phyloP scores from a whole-genome alignment of 2,797 vertebrate genomes.

The Chiloscyllium punctatum region DNA sequence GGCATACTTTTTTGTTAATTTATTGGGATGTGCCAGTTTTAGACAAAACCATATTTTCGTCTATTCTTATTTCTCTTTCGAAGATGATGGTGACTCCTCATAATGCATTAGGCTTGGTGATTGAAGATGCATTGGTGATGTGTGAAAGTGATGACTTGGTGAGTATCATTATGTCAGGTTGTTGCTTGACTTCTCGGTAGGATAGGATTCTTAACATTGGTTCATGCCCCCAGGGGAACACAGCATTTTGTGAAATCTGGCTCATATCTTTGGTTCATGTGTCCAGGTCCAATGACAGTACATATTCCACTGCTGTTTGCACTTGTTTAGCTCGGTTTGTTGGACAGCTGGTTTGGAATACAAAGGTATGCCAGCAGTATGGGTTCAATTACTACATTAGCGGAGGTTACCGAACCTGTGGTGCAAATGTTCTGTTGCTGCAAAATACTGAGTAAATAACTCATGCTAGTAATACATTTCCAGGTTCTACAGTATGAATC shows the following conservation, averaged over 20 bases:
- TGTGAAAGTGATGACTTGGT: neutral
- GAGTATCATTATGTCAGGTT: neutral
- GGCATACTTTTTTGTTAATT: neutral
- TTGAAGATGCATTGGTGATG: neutral
- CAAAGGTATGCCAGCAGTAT: too few species aligned
- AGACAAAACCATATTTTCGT: neutral
- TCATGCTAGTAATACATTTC: neutral
- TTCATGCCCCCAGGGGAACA: neutral
- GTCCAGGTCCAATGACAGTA: neutral
- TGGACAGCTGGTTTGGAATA: too few species aligned
- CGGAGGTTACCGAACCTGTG: neutral
- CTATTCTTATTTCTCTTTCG: neutral
- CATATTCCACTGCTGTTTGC: too few species aligned
- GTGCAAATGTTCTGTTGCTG: neutral
- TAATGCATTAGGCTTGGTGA: neutral
- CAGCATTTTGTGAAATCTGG: too few species aligned
- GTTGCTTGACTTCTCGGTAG: neutral
- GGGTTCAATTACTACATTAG: too few species aligned
- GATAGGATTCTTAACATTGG: neutral
- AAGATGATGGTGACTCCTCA: neutral
- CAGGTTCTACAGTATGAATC: neutral
- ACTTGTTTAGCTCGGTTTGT: neutral
- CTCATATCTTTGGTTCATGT: neutral
- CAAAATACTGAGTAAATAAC: neutral
- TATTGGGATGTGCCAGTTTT: neutral